Evolutionary conservation across 2,797 vertebrate genomes (phyloP), one percentile per base, ranked within the genome.

Genomic region (Chiroxiphia lanceolata): DNA sequence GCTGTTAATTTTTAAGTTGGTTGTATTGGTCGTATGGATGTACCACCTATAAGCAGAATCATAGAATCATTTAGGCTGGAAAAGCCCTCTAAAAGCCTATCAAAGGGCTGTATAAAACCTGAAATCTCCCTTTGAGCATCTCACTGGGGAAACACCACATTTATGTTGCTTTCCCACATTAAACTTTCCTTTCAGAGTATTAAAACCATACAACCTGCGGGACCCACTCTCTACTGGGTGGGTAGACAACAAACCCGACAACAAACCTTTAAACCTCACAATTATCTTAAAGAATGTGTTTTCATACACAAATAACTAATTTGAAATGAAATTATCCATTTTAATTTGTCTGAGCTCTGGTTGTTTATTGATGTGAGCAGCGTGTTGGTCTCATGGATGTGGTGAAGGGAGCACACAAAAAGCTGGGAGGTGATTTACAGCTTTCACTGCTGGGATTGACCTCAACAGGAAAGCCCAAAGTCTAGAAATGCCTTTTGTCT

Each of bases 331-430:
- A 72, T 65, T 45, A 53, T 36, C 76, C 40, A 0, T 57, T 90
- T 84, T 92, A 67, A 80, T 86, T 94, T 61, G 80, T 63, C 45
- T 23, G 79, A 96, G 85, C 79, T 44, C 4, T 10, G 50, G 45
- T 85, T 91, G 81, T 75, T 91, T 93, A 80, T 59, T 84, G 87
- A 94, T 13, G 53, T 54, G 92, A 78, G 93, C 70, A 68, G 81
- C 54, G 38, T 1, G 20, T 34, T 77, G 48, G 33, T 79, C 74
- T 90, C 83, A 47, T 16, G 48, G 44, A 87, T 53, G 36, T 74
- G 72, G 72, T 88, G 85, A 50, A 89, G 80, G 70, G 70, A 80
- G 81, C 85, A 88, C 56, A 25, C 31, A 61, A 67, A 80, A 53
- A 76, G 38, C 38, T 76, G 82, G 38, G 50, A 72, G 8, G 56